A percentile compares a stretch with the other conserved stretches of the same genome.
Conservation (phyloP, 2,113 vertebrate species). For the Macrotus californicus region DNA sequence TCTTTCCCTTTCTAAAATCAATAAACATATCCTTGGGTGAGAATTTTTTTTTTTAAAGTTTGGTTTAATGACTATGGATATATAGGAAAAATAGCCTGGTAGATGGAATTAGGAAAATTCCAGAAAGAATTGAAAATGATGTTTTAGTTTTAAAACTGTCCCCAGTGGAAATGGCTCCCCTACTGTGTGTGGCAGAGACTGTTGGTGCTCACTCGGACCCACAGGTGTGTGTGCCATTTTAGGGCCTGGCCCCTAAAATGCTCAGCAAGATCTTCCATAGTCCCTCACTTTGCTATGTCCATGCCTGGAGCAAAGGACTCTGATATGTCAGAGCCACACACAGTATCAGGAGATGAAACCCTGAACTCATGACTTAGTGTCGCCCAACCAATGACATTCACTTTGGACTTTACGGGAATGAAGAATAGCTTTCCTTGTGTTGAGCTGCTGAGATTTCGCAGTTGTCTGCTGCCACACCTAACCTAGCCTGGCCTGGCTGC, state of each 20-base stretch:
- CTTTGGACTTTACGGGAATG: neutral
- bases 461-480: neutral
- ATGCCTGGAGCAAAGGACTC: neutral
- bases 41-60: no score
- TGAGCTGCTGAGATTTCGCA: neutral
- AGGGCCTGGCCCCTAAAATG: neutral
- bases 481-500: no score
- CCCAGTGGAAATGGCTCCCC: neutral
- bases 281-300: neutral
- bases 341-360: neutral
- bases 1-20: no score
- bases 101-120: neutral
- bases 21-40: no score
- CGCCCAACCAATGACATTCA: neutral
- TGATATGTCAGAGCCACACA: neutral
- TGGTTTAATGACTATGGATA: neutral
- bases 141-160: neutral
- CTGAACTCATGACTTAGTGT: neutral
- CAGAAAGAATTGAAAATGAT: neutral
- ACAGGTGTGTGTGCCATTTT: accelerated
- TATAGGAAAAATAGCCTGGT: neutral
- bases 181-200: neutral
- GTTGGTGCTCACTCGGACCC: neutral
- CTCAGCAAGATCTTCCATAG: neutral
- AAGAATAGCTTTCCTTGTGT: neutral